These are phyloP conservation scores for Acanthosepion esculentum DNA, from an alignment of 2,888 invertebrate species.

Conservation along the genomic window DNA sequence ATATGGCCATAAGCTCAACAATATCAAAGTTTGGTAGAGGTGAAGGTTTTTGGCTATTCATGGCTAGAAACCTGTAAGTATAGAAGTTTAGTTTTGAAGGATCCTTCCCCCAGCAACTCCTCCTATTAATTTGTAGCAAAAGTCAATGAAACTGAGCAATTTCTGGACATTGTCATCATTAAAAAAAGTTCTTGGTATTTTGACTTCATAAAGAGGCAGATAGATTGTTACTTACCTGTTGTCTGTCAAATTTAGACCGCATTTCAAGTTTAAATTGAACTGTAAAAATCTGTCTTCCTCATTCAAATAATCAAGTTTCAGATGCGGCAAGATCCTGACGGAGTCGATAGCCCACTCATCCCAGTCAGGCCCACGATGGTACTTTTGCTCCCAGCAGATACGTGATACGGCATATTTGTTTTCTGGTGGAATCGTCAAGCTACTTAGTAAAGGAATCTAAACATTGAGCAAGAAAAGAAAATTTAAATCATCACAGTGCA, in stretches of 20 bases:
- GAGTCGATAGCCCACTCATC: slow-evolving; percentile 73
- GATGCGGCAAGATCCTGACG: slow-evolving; percentile 66
- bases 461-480: neutral
- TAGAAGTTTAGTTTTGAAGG: too few species aligned
- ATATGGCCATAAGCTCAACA: too few species aligned
- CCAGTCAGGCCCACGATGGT: slow-evolving; percentile 62
- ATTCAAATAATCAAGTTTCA: slow-evolving; percentile 58
- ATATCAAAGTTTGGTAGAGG: too few species aligned
- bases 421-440: slow-evolving; percentile 61
- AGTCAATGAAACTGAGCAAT: too few species aligned
- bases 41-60: too few species aligned
- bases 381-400: slow-evolving; percentile 74
- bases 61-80: too few species aligned
- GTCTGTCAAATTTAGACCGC: slow-evolving; percentile 61
- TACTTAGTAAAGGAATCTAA: slow-evolving; percentile 60
- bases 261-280: slow-evolving; percentile 69
- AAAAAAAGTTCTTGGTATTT: too few species aligned
- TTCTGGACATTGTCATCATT: too few species aligned
- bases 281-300: slow-evolving; percentile 64
- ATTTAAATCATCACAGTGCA: neutral
- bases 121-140: too few species aligned
- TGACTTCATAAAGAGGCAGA: neutral
- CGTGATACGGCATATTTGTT: slow-evolving; percentile 58
- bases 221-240: slow-evolving; percentile 56
- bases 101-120: too few species aligned